Conservation (phyloP, 1,140 invertebrate genomes). For the Drepana arcuata region DNA sequence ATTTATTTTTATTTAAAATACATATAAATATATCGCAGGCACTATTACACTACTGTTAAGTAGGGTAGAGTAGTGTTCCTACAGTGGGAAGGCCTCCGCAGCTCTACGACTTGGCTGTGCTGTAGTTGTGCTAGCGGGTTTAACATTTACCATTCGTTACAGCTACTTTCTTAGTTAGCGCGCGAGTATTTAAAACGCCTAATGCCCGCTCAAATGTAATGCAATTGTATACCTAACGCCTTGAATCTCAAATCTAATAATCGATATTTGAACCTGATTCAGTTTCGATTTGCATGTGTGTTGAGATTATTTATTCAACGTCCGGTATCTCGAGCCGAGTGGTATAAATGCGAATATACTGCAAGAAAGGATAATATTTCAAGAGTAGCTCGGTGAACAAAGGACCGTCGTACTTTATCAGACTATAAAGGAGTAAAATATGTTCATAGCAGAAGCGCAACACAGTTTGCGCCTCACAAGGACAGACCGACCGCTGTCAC, state of each 20-base stretch:
- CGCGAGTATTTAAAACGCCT: no score
- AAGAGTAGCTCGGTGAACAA: constrained; percentile 43
- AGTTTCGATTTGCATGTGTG: constrained; percentile 12
- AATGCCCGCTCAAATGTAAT: no score
- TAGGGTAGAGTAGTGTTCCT: no score
- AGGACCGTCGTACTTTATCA: constrained; percentile 44
- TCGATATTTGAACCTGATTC: constrained; percentile 1
- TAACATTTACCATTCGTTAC: neutral
- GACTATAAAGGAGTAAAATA: constrained; percentile 52
- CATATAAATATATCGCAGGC: no score
- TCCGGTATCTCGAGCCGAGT: constrained; percentile 26
- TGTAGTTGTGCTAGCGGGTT: constrained; percentile 1
- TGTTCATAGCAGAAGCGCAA: constrained; percentile 42
- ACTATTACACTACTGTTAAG: no score
- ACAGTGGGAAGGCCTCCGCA: no score
- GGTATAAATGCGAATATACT: constrained; percentile 36
- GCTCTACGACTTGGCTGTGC: no score
- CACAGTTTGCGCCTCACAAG: constrained; percentile 29
- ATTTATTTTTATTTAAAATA: no score
- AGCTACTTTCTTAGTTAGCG: neutral
- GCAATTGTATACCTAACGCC: no score
- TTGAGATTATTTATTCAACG: constrained; percentile 43
- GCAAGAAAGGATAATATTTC: constrained; percentile 50
- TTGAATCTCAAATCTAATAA: neutral
- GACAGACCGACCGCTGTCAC: constrained; percentile 33